Conservation (phyloP, 2,888 invertebrate species). For the Diloba caeruleocephala region DNA sequence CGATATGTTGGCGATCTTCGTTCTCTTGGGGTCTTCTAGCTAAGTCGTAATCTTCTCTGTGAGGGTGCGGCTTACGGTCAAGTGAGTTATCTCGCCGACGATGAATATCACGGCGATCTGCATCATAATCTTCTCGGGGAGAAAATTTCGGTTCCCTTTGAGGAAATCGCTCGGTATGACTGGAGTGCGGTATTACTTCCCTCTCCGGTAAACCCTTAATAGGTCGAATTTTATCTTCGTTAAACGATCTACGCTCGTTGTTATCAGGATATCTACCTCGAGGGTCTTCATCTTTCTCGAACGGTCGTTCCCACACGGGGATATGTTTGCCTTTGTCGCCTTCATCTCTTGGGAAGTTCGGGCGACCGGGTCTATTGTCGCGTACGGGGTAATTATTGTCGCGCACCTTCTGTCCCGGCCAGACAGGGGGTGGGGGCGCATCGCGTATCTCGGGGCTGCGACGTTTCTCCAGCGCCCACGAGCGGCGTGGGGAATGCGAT, state of each 20-base stretch:
- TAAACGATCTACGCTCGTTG: conserved; percentile 58
- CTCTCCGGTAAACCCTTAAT: conserved; percentile 38
- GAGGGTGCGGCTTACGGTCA: conserved; percentile 33
- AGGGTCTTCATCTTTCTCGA: conserved; percentile 41
- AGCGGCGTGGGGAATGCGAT: conserved; percentile 75
- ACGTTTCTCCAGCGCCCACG: conserved; percentile 82
- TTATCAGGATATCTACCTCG: conserved; percentile 44
- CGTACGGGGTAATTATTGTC: conserved; percentile 47
- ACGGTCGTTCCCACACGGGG: conserved; percentile 52
- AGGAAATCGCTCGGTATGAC: conserved; percentile 35
- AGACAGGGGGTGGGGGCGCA: conserved; percentile 78
- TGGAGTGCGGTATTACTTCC: conserved; percentile 18
- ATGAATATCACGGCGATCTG: conserved; percentile 41
- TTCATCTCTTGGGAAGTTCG: conserved; percentile 52
- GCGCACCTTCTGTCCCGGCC: conserved; percentile 70
- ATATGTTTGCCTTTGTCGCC: conserved; percentile 37
- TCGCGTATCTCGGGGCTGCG: conserved; percentile 69
- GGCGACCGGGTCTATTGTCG: conserved; percentile 39
- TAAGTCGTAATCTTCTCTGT: conserved; percentile 36
- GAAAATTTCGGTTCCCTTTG: conserved; percentile 48
- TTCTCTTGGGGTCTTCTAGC: conserved; percentile 31
- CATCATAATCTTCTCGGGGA: conserved; percentile 35
- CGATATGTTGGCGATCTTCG: conserved; percentile 51
- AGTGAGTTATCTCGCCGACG: conserved; percentile 35
- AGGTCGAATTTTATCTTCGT: conserved; percentile 55